Conservation (phyloP, 2,113 vertebrate species). For the Sapayoa aenigma region DNA sequence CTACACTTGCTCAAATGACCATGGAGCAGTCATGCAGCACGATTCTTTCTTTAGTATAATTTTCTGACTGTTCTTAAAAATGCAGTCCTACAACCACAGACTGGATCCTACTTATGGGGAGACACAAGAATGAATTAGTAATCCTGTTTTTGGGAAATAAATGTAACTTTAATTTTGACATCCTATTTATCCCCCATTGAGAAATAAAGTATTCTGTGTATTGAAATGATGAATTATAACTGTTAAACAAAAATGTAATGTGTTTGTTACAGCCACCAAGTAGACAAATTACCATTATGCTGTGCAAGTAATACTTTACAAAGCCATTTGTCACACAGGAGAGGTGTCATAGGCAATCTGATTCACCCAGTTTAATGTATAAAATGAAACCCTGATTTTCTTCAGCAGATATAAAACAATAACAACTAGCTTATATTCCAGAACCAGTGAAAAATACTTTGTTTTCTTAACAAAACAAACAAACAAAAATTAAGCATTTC, state of each 20-base stretch:
- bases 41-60: background rate
- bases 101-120: background rate
- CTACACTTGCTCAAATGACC: background rate
- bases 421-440: background rate
- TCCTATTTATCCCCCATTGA: slow-evolving; percentile 44
- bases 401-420: background rate
- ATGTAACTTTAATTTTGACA: background rate
- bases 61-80: background rate
- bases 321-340: slow-evolving; percentile 68
- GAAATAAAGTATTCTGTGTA: slow-evolving; percentile 40
- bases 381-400: slow-evolving; percentile 45
- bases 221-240: slow-evolving; percentile 63
- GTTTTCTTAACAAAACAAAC: background rate
- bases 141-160: background rate
- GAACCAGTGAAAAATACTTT: background rate
- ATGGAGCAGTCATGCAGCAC: background rate
- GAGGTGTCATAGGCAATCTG: slow-evolving; percentile 55
- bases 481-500: background rate
- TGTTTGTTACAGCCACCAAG: slow-evolving; percentile 39
- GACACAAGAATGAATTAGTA: slow-evolving; percentile 19
- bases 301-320: slow-evolving; percentile 55
- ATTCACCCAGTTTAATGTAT: slow-evolving; percentile 47
- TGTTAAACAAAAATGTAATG: slow-evolving; percentile 43
- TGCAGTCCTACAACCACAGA: background rate
- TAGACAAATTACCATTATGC: slow-evolving; percentile 61